phyloP scores from a whole-genome alignment of 2,113 vertebrate species.

The Pomatorhinus ruficollis region DNA sequence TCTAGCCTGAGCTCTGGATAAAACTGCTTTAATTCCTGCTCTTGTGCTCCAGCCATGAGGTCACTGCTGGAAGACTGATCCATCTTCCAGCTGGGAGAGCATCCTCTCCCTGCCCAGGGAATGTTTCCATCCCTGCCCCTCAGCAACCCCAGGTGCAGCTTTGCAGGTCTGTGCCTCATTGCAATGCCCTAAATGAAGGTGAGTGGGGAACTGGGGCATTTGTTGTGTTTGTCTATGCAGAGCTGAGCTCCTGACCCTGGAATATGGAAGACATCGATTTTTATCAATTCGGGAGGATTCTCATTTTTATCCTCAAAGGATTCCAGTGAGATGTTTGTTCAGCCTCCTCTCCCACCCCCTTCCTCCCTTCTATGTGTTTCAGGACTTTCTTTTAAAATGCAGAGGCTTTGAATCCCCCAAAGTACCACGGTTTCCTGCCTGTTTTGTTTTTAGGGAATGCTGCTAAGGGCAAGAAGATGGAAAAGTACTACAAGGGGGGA shows the following conservation, averaged over 20 bases:
- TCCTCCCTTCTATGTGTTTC: background rate
- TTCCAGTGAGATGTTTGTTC: background rate
- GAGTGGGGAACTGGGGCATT: background rate
- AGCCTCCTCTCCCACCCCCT: background rate
- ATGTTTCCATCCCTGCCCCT: background rate
- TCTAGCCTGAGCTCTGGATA: background rate
- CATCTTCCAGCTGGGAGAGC: background rate
- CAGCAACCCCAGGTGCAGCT: background rate
- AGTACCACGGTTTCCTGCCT: background rate
- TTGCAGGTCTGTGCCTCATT: background rate
- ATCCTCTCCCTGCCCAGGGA: background rate
- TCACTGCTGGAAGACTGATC: background rate
- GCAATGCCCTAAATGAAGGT: background rate
- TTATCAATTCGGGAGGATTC: background rate
- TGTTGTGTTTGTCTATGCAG: background rate
- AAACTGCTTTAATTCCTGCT: background rate
- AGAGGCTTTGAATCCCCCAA: background rate
- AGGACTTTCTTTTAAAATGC: background rate
- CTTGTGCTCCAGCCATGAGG: background rate
- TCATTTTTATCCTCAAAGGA: slow-evolving; percentile 5
- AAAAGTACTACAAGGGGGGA: background rate
- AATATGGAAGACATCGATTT: background rate
- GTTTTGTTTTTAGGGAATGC: background rate
- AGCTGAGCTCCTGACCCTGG: background rate
- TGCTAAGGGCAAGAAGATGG: background rate